Evolutionary conservation across 2,888 invertebrate genomes (phyloP).

Genomic region (Lamellibrachia columna): DNA sequence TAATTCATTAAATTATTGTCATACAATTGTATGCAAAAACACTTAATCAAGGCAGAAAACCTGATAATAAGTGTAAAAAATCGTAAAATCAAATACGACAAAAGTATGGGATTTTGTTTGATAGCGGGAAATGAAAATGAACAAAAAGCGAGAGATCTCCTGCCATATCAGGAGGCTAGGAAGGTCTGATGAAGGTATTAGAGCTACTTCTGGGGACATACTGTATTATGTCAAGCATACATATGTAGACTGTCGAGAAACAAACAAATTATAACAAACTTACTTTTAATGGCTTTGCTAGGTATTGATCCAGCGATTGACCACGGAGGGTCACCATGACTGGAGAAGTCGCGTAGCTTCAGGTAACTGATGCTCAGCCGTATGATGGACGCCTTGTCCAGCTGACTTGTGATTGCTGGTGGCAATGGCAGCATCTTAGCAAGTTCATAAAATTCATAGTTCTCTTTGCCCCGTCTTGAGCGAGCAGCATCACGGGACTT

Average conservation of each 20-base stretch:
- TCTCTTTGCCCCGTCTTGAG: conserved; percentile 93
- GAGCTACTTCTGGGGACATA: neutral
- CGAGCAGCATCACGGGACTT: conserved; percentile 98
- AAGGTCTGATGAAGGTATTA: neutral
- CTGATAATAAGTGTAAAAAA: no score
- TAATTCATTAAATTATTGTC: no score
- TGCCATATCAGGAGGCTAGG: no score
- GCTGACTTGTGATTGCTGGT: conserved; percentile 90
- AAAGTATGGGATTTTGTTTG: no score
- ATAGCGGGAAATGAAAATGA: no score
- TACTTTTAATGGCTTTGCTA: conserved; percentile 35
- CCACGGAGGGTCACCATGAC: conserved; percentile 97
- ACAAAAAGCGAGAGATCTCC: no score
- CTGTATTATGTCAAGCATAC: neutral
- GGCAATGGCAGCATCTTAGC: conserved; percentile 93
- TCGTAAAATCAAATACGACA: no score
- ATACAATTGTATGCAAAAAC: no score
- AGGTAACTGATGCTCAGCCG: conserved; percentile 94
- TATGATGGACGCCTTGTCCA: conserved; percentile 97
- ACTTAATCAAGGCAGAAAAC: no score
- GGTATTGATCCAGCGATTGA: conserved; percentile 65
- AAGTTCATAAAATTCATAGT: conserved; percentile 93
- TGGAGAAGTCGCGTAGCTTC: conserved; percentile 94
- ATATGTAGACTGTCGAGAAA: neutral
- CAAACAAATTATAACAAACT: neutral